Base-by-base conservation (phyloP, 2,888 invertebrate species). In the Lypha dubia region DNA sequence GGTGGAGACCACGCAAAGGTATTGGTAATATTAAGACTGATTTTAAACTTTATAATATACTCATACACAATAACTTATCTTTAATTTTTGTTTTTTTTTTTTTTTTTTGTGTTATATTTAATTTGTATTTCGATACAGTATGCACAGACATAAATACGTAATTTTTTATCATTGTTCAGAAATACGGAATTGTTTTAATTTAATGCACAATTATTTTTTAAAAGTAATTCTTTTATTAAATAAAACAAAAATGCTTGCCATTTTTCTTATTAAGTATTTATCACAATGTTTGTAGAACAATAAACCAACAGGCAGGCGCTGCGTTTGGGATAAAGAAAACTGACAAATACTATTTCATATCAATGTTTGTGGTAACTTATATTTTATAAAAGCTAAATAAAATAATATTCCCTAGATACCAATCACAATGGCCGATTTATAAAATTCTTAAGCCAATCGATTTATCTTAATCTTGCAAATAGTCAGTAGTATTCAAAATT, bases 1-100 rank as follows among this genome's bases (percentile, higher is more conserved):
- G 97, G 97, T 97, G 97, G 97, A 96, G 97, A 94, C 97, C 97
- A 93, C 95, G 97, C 93, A 97, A 97, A 98, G 97, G 97, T 97
- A 96, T 95, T 94, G 94, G 77, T 87, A 86, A 84, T 77, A 49
- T 20, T 63, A 70, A 63, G 53, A 38, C 8, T 56, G 56, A 32
- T 65, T 35, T 62, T 60, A 58, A 80, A 68, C 65, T 87, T 28
- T 63, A 60, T 32, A 70, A 84, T 76, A 86, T 88, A 88, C 86
- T 86, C 86, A 82, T 87, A 88, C 87, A 87, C 84, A 88, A 85
- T 49, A 51, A 35, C 49, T 68, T 84, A 84, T 53, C 81, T 63
- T 77, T 82, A 60, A 86, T 76, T 65, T 75, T 13, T 17, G 41
- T 15, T 32, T 32, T 32, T 6, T 38, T 74, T 65, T 67, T 9